Evolutionary conservation across 2,797 vertebrate species (phyloP).

Genomic region (Lophura swinhoii): DNA sequence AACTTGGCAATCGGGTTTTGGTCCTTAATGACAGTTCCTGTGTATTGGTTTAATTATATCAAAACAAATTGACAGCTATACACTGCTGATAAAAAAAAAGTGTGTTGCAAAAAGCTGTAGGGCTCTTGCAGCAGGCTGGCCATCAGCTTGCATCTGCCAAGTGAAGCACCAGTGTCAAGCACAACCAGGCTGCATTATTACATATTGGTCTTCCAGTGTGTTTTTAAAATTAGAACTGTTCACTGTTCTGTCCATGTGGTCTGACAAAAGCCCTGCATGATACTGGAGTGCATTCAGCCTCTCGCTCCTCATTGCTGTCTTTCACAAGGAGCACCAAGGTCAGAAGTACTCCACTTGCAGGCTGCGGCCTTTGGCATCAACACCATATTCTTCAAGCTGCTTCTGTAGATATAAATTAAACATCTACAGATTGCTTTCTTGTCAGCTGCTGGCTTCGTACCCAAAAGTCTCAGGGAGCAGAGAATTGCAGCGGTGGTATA

Average conservation of each 20-base stretch:
- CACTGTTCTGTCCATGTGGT: not conserved
- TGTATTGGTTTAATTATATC: not conserved
- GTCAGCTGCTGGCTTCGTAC: slow-evolving; percentile 13
- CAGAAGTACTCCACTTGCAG: not conserved
- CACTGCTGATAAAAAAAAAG: not conserved
- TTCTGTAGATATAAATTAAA: not conserved
- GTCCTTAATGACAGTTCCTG: not conserved
- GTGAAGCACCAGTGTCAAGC: not conserved
- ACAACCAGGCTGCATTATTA: not conserved
- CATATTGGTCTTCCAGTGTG: not conserved
- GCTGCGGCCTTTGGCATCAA: not conserved
- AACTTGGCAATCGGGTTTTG: not conserved
- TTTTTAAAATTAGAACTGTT: slow-evolving; percentile 45
- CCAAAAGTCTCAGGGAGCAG: not conserved
- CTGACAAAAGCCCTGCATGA: slow-evolving; percentile 23
- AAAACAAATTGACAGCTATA: not conserved
- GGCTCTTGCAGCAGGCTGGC: not conserved
- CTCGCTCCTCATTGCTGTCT: accelerated
- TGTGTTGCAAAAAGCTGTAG: not conserved
- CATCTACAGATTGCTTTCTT: not conserved
- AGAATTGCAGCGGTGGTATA: not conserved
- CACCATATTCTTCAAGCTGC: not conserved
- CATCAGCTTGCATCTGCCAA: not conserved
- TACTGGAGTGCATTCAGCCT: not conserved
- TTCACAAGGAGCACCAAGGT: slow-evolving; percentile 39